Evolutionary conservation across 2,888 invertebrate species (phyloP).

Genomic region (Bombyx huttoni): DNA sequence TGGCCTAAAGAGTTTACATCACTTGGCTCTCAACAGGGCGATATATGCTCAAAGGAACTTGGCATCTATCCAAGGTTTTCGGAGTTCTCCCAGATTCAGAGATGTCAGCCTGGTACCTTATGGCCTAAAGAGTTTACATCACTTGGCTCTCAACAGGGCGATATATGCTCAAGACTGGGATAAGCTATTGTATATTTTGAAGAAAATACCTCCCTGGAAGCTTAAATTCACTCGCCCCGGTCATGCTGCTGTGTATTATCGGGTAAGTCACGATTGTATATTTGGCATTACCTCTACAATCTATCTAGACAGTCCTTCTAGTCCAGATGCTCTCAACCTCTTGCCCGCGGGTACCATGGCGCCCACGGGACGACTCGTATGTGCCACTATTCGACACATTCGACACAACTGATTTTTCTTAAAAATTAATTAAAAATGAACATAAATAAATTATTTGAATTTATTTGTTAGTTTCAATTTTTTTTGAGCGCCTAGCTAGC

Average conservation of each 20-base stretch:
- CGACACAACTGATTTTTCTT: too few species aligned
- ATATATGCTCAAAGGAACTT: slow-evolving; percentile 38
- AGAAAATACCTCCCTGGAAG: slow-evolving; percentile 40
- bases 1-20: slow-evolving; percentile 18
- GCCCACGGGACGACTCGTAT: too few species aligned
- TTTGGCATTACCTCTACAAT: too few species aligned
- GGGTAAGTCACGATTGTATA: slow-evolving; percentile 35
- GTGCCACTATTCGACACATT: too few species aligned
- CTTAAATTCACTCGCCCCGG: slow-evolving; percentile 15
- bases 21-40: slow-evolving; percentile 30
- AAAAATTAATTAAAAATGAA: too few species aligned
- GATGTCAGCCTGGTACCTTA: slow-evolving; percentile 7
- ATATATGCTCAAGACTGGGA: slow-evolving; percentile 56
- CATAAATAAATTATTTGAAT: too few species aligned
- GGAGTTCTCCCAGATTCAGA: slow-evolving; percentile 8
- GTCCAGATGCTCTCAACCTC: too few species aligned
- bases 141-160: slow-evolving; percentile 30
- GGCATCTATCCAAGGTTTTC: slow-evolving; percentile 23
- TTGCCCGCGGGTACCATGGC: too few species aligned
- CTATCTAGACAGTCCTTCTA: too few species aligned
- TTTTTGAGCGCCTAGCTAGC: too few species aligned
- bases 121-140: slow-evolving; percentile 18
- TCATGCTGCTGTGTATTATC: slow-evolving; percentile 27
- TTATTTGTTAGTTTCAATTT: too few species aligned
- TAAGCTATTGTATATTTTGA: slow-evolving; percentile 40